Conservation (phyloP, 2,888 invertebrate genomes). For the Hypomecis punctinalis region DNA sequence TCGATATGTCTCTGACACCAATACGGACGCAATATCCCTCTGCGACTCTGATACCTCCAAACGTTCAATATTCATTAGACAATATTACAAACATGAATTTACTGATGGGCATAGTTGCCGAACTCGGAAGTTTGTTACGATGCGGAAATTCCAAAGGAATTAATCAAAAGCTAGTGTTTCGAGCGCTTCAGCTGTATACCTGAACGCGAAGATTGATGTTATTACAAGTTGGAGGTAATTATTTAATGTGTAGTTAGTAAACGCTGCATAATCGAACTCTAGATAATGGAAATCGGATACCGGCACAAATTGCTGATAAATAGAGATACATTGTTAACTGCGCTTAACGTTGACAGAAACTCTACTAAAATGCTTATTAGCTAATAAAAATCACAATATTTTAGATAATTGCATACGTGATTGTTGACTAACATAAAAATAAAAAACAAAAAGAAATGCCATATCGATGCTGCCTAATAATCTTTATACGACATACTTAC, state of each 20-base stretch:
- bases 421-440: too few species aligned
- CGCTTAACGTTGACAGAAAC: too few species aligned
- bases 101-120: constrained; percentile 58
- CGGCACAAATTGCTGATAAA: too few species aligned
- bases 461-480: too few species aligned
- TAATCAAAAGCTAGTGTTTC: constrained; percentile 41
- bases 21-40: constrained; percentile 42
- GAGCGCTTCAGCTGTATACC: constrained; percentile 17
- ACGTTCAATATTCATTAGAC: constrained; percentile 68
- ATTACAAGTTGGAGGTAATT: constrained; percentile 4
- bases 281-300: not conserved
- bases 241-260: not conserved
- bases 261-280: not conserved
- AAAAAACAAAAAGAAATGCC: too few species aligned
- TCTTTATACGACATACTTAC: too few species aligned
- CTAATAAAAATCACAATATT: too few species aligned
- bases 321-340: too few species aligned
- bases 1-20: not conserved
- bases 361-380: too few species aligned
- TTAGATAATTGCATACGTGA: too few species aligned
- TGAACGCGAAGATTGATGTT: constrained; percentile 20
- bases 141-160: constrained; percentile 48
- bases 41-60: constrained; percentile 48
- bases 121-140: constrained; percentile 50
- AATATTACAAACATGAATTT: constrained; percentile 61